Evolutionary conservation across 2,888 invertebrate species (phyloP), one percentile per base, ranked within the genome.

Genomic region (Antitype chi): DNA sequence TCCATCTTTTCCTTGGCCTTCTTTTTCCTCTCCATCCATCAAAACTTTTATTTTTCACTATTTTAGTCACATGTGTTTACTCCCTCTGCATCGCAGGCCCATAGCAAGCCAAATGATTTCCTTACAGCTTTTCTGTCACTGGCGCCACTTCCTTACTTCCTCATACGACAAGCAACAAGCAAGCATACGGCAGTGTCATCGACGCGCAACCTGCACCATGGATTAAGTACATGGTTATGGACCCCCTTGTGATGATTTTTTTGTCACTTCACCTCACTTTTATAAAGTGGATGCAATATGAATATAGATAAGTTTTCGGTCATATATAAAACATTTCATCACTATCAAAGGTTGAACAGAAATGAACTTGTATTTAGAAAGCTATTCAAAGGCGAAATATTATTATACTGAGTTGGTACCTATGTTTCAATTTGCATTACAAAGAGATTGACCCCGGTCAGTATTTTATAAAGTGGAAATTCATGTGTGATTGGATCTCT

Each of bases 391-490:
- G 47, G 32, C 43, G 28, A 43, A 20, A 47, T 55, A 57, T 80
- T 57, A 25, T 25, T 59, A n/a, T 28, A 47, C 20, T 32, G 7
- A 28, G 32, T n/a, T n/a, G n/a, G n/a, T 15, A 47, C 43, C 43
- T 47, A 55, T 68, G 20, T 80, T 53, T 25, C 4, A 64, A 82
- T 85, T 82, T 74, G 55, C 67, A 82, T 85, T 20, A 69, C 72
- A 76, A 73, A 85, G 73, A 60, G 66, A 32, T 59, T 47, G 53
- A 57, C 49, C n/a, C 6, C n/a, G 52, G 43, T 60, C 49, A 64
- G 49, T 74, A 47, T 70, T 49, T 52, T 43, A 28, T 13, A 20
- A 25, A 74, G 25, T 68, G 6, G 25, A 67, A 64, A 63, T 23
- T 32, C 13, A 32, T 47, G 3, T 73, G 59, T 53, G 13, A 57